Base-by-base conservation (phyloP, 2,797 vertebrate genomes). In the Vespertilio murinus region DNA sequence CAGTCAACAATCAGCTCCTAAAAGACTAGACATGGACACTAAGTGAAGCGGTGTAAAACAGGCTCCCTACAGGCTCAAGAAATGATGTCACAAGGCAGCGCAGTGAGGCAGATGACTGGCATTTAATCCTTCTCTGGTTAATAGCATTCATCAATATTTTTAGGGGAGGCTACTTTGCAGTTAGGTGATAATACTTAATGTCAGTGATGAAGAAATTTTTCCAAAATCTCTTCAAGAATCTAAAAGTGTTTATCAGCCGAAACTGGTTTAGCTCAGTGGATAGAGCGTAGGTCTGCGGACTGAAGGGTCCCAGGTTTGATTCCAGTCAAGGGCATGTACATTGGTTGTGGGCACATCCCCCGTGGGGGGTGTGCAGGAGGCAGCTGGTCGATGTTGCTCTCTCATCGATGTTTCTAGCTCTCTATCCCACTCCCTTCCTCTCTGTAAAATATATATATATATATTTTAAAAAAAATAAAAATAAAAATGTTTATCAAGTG, bases 51-150 rank as follows among this genome's bases (percentile, higher is more conserved):
- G 2, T 59, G 23, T 65, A 73, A 86, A 78, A 78, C 42, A 45
- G n/a, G 12, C 35, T 82, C 4, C 12, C 17, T 40, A 23, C 12
- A 40, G 16, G n/a, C 3, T 11, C 67, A 69, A 69, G 20, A 75
- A 91, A 82, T 73, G 23, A 40, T n/a, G 5, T 94, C 79, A 28
- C 18, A 88, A 79, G 84, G 65, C 16, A 90, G 23, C 25, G 11
- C 59, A 40, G 56, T 52, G 74, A 81, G n/a, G 22, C 30, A 75
- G 75, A 75, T 91, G 8, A 54, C 14, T 91, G 28, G 35, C 45
- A 70, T 64, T 86, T 77, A 67, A 79, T 79, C 16, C 65, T 65
- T 92, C 35, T 82, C 22, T 85, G 13, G 73, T 80, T 94, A 75
- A 77, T n/a, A 71, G 20, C 67, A 78, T 54, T 9, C 83, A 79